A percentile compares a stretch with the other conserved stretches of the same genome.
phyloP scores from a whole-genome alignment of 2,797 vertebrate species.

The Macropus fuliginosus region DNA sequence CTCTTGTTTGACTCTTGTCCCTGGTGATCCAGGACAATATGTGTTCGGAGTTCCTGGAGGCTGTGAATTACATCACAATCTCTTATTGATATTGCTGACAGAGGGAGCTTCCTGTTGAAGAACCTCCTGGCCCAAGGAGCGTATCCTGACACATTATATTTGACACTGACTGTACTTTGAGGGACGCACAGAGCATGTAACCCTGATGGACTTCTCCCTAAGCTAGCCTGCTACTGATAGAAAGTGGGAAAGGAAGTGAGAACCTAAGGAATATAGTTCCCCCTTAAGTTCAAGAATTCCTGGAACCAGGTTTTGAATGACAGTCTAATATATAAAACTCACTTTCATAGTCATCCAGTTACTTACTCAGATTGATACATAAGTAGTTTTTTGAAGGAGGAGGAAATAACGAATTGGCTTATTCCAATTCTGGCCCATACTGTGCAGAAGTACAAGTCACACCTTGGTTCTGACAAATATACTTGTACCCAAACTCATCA shows the following conservation, averaged over 20 bases:
- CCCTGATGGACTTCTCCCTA: not conserved
- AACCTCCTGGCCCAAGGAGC: not conserved
- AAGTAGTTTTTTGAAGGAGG: not conserved
- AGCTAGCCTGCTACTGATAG: not conserved
- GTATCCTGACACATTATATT: not conserved
- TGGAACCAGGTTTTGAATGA: not conserved
- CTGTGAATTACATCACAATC: not conserved
- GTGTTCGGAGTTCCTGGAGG: not conserved
- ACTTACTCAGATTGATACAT: not conserved
- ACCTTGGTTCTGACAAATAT: not conserved
- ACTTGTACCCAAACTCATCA: not conserved
- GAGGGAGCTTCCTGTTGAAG: not conserved
- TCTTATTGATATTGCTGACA: not conserved
- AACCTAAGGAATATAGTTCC: not conserved
- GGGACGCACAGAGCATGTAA: not conserved
- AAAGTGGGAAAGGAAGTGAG: not conserved
- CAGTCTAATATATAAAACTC: constrained; percentile 36
- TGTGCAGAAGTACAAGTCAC: not conserved
- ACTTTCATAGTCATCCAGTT: not conserved
- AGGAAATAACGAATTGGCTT: not conserved
- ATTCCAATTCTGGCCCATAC: not conserved
- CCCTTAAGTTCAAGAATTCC: not conserved
- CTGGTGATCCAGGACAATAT: constrained; percentile 1
- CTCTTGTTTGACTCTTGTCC: not conserved
- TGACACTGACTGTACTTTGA: not conserved